Percentiles rank a stretch among this genome's conserved stretches.
Conservation (phyloP, 2,888 invertebrate species). For the Drosophila ustulata region DNA sequence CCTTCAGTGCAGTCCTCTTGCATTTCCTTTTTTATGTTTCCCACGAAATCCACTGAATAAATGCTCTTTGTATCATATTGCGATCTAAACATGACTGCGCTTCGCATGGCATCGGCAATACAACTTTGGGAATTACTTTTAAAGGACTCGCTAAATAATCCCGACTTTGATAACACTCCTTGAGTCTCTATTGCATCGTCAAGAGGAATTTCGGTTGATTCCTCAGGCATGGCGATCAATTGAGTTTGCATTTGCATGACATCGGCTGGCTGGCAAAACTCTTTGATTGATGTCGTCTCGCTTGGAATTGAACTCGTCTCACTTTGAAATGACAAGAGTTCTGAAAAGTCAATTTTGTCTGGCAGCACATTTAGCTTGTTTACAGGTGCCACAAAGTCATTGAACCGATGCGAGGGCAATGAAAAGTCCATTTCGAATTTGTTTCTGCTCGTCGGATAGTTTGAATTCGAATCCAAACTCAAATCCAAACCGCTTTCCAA, state of each 20-base stretch:
- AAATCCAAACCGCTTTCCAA: slow-evolving; percentile 16
- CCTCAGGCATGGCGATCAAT: background rate
- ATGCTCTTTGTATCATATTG: background rate
- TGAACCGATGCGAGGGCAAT: slow-evolving; percentile 9
- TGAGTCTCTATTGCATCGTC: background rate
- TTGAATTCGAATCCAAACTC: background rate
- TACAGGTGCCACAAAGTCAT: background rate
- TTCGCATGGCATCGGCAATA: background rate
- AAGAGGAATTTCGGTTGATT: background rate
- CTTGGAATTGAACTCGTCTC: background rate
- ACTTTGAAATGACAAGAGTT: slow-evolving; percentile 20
- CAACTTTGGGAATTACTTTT: background rate
- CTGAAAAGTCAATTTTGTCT: slow-evolving; percentile 7
- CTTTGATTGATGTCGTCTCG: background rate
- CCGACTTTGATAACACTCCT: background rate
- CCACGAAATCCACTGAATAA: background rate
- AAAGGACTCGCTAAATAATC: background rate
- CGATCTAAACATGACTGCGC: background rate
- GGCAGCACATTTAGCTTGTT: slow-evolving; percentile 20
- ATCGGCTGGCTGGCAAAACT: background rate
- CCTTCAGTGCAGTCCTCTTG: background rate
- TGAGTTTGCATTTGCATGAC: background rate
- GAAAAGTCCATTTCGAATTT: slow-evolving; percentile 25
- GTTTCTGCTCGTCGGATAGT: background rate
- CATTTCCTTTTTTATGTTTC: background rate